These are phyloP conservation scores for Calliphora vomitoria DNA, from an alignment of 2,888 invertebrate genomes.

Conservation along the genomic window DNA sequence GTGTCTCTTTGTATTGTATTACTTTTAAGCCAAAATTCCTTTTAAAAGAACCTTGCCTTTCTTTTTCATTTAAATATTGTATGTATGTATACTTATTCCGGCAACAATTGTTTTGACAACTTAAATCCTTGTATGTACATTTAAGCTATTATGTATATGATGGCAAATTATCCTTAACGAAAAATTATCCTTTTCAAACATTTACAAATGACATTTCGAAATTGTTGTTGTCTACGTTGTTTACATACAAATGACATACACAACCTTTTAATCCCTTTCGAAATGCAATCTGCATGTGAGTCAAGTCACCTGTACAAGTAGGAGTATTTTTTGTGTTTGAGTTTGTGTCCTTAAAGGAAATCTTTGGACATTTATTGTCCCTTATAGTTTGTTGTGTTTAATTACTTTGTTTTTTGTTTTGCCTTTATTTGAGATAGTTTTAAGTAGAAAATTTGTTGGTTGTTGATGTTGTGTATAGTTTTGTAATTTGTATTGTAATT, in stretches of 20 bases:
- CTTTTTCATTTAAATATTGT: background rate
- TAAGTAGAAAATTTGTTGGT: background rate
- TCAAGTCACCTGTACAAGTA: too few species aligned
- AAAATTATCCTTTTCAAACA: constrained; percentile 8
- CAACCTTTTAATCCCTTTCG: constrained; percentile 42
- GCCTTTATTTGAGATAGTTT: constrained; percentile 17
- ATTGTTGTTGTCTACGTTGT: constrained; percentile 25
- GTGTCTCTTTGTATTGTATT: background rate
- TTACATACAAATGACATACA: constrained; percentile 31
- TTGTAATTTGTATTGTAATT: background rate
- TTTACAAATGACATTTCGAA: constrained; percentile 15
- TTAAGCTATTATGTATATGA: constrained; percentile 28
- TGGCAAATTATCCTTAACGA: constrained; percentile 50
- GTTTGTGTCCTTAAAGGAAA: constrained; percentile 45
- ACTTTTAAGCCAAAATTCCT: background rate
- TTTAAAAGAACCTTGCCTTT: background rate
- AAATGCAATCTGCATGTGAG: constrained; percentile 7
- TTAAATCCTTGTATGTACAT: constrained; percentile 29
- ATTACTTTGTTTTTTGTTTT: constrained; percentile 15
- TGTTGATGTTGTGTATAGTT: constrained; percentile 12
- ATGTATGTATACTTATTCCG: too few species aligned
- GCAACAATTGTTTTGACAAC: constrained; percentile 23
- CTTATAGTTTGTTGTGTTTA: constrained; percentile 10
- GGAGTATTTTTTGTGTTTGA: background rate
- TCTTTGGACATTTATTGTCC: constrained; percentile 3